Conservation (phyloP, 1,140 invertebrate genomes). For the Ceratina japonica region DNA sequence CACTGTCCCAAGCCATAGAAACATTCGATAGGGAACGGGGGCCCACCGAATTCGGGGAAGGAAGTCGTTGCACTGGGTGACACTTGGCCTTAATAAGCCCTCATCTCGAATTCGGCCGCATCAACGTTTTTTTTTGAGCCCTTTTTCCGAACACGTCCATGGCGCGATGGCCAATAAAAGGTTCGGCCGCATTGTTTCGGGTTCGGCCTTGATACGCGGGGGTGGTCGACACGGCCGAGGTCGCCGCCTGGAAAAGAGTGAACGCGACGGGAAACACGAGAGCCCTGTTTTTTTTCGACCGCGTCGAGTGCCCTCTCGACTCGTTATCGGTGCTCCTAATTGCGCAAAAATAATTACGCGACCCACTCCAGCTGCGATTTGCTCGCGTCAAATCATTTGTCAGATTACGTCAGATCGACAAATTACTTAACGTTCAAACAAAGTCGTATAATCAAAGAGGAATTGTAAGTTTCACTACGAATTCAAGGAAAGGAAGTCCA, state of each 20-base stretch:
- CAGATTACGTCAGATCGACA: neutral
- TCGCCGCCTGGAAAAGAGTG: neutral
- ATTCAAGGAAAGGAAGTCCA: too few relatives aligned
- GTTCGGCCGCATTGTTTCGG: conserved; percentile 21
- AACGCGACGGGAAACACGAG: conserved; percentile 13
- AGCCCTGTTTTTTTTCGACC: neutral
- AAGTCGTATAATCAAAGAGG: too few relatives aligned
- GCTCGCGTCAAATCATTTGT: neutral
- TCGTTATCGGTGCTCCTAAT: conserved; percentile 28
- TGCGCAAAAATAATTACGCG: conserved; percentile 19
- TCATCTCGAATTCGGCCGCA: conserved; percentile 56
- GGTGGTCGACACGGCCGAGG: neutral
- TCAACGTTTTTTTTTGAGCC: neutral
- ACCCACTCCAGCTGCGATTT: neutral
- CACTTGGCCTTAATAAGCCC: conserved; percentile 76
- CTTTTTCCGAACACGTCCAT: neutral
- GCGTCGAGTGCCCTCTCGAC: neutral
- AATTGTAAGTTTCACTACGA: too few relatives aligned
- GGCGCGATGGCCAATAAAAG: conserved; percentile 18
- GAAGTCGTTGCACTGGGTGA: conserved; percentile 51
- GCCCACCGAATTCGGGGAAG: conserved; percentile 6
- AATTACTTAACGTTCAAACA: neutral
- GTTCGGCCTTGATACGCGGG: conserved; percentile 30
- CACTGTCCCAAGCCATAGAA: too few relatives aligned
- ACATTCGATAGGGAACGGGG: neutral